Conservation (phyloP, 2,888 invertebrate species). For the Tricholauxania praeusta region DNA sequence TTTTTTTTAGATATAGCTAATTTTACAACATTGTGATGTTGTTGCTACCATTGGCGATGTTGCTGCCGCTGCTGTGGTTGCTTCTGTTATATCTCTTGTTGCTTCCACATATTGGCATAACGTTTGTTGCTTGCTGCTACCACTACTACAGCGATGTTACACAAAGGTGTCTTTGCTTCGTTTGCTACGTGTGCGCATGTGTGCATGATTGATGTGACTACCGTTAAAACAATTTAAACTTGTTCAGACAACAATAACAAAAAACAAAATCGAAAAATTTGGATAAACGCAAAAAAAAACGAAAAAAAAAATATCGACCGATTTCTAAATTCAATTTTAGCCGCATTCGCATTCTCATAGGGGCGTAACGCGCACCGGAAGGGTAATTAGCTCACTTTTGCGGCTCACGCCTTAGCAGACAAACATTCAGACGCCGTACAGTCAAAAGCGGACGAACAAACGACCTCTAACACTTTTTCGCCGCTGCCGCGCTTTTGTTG, state of each 20-base stretch:
- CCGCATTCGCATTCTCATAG: constrained; percentile 50
- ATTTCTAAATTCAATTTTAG: constrained; percentile 30
- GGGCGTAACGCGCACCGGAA: constrained; percentile 65
- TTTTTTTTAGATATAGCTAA: constrained; percentile 1
- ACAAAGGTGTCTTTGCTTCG: not conserved
- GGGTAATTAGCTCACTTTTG: constrained; percentile 66
- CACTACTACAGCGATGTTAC: not conserved
- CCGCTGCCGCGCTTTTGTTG: not conserved
- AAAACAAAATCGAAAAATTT: too few species aligned
- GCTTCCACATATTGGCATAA: too few species aligned
- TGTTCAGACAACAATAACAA: not conserved
- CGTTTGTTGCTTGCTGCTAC: not conserved
- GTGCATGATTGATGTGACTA: constrained; percentile 28
- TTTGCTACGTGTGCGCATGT: constrained; percentile 6
- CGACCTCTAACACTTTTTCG: constrained; percentile 18
- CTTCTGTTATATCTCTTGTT: too few species aligned
- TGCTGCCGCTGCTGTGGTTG: too few species aligned
- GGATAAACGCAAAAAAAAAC: not conserved
- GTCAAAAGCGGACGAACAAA: not conserved
- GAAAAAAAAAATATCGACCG: constrained; percentile 1
- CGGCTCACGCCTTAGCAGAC: constrained; percentile 57
- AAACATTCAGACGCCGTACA: too few species aligned
- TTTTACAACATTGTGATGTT: constrained; percentile 23
- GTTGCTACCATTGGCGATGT: not conserved
- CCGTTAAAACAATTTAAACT: constrained; percentile 27